Evolutionary conservation across 2,113 vertebrate genomes (phyloP).

Genomic region (Taxidea taxus): DNA sequence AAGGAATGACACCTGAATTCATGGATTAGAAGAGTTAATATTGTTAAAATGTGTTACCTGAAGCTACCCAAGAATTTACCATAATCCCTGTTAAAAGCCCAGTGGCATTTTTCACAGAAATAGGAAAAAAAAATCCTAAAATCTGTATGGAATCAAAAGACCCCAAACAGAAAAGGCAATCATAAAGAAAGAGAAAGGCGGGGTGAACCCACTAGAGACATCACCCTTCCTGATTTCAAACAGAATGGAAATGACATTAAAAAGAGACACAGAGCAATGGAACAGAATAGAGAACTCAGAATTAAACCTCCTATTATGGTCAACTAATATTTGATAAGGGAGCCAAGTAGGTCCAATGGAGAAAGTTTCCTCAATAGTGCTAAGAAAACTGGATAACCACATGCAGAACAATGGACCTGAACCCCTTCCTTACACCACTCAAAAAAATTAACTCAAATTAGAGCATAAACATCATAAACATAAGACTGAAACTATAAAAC

Average conservation of each 20-base stretch:
- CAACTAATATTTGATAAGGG: neutral
- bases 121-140: neutral
- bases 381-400: neutral
- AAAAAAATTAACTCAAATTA: neutral
- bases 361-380: neutral
- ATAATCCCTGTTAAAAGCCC: neutral
- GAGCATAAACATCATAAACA: neutral
- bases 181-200: neutral
- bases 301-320: neutral
- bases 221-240: neutral
- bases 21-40: neutral
- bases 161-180: neutral
- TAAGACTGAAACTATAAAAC: neutral
- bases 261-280: neutral
- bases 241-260: neutral
- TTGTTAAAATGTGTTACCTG: neutral
- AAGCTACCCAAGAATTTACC: neutral
- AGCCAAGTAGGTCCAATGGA: neutral
- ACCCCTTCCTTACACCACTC: neutral
- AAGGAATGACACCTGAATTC: neutral
- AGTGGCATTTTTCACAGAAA: neutral
- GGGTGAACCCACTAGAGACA: neutral
- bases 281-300: neutral
- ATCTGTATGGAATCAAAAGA: neutral
- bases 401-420: neutral